Conservation (phyloP, 2,888 invertebrate genomes). For the Euspilapteryx auroguttella region DNA sequence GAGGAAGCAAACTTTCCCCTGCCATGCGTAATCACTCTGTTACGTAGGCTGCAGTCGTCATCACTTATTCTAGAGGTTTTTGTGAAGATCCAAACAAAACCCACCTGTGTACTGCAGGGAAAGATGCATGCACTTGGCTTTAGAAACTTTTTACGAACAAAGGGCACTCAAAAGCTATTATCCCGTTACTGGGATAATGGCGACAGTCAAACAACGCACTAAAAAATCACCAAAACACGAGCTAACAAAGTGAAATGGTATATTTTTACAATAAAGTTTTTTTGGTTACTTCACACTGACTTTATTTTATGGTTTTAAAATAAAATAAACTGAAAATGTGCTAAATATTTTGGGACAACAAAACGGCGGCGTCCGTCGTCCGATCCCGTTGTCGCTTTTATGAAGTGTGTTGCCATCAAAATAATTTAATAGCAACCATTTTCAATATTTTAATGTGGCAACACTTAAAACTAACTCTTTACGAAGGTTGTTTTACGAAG, state of each 20-base stretch:
- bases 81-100: no score
- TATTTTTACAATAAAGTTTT: background rate
- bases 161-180: constrained; percentile 49
- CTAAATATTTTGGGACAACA: no score
- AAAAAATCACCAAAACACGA: constrained; percentile 5
- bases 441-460: no score
- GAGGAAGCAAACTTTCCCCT: constrained; percentile 50
- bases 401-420: no score
- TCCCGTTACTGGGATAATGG: constrained; percentile 57
- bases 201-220: constrained; percentile 18
- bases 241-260: constrained; percentile 5
- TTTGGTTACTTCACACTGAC: no score
- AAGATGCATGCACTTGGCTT: constrained; percentile 64
- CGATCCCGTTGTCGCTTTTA: no score
- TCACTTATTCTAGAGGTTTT: constrained; percentile 6
- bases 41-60: constrained; percentile 15
- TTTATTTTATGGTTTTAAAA: no score
- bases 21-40: constrained; percentile 24
- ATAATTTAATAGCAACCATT: no score
- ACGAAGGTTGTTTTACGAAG: constrained; percentile 16
- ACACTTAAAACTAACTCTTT: no score
- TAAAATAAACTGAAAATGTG: no score
- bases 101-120: constrained; percentile 58
- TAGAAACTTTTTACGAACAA: constrained; percentile 52
- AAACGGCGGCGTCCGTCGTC: no score